These are phyloP conservation scores for Hybognathus amarus DNA, from an alignment of 2,797 vertebrate genomes.

Conservation along the genomic window DNA sequence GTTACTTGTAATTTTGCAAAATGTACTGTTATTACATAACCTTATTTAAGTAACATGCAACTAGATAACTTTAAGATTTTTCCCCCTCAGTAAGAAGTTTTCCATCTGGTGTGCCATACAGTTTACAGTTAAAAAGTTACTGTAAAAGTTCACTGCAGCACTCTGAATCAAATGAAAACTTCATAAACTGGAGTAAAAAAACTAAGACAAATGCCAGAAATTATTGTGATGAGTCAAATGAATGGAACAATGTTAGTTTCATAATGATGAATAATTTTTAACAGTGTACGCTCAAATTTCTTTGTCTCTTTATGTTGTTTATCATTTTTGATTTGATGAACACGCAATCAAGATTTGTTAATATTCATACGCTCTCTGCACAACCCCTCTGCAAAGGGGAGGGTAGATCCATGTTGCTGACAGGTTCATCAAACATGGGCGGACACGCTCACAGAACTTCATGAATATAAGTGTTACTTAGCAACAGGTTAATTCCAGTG, in stretches of 20 bases:
- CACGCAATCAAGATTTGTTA: conserved; percentile 18
- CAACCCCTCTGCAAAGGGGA: conserved; percentile 16
- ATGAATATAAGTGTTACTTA: conserved; percentile 44
- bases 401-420: background rate
- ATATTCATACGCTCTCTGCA: conserved; percentile 18
- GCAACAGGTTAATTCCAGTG: conserved; percentile 35
- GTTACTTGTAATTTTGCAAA: no score
- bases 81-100: no score
- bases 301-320: conserved; percentile 7
- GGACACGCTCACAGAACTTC: conserved; percentile 14
- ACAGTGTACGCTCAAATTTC: background rate
- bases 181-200: background rate
- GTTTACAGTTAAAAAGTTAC: background rate
- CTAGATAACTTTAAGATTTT: no score
- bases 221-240: background rate
- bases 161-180: background rate
- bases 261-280: background rate
- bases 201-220: background rate
- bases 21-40: no score
- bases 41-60: no score
- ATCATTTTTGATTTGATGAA: background rate
- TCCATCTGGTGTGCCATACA: no score
- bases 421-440: conserved; percentile 39
- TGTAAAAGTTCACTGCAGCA: background rate
- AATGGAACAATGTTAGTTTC: background rate